Evolutionary conservation across 2,888 invertebrate genomes (phyloP), one percentile per base, ranked within the genome.

Genomic region (Bombyx huttoni): DNA sequence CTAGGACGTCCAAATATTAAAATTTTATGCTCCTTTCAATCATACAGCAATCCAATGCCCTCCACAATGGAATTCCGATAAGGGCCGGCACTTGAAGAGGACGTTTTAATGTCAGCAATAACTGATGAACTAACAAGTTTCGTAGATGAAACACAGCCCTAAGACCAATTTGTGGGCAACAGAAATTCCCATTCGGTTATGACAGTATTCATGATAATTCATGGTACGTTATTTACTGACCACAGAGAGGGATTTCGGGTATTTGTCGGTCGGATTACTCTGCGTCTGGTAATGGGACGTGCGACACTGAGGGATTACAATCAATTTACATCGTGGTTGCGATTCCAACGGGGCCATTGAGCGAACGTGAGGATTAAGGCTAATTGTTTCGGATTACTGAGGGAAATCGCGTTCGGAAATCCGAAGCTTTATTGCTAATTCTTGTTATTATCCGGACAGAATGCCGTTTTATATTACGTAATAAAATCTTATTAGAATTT

Each of bases 251-350:
- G 73, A 73, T 71, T 68, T 64, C 62, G 64, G 65, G 64, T 70
- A 68, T 74, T 76, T 72, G 68, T 64, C 62, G 69, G 64, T 53
- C 60, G 73, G 75, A 78, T 79, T 75, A 72, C 53, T 58, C 67
- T 61, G 58, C 60, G 61, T 62, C 64, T 59, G 51, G 55, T 51
- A 49, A 48, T 46, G 49, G 56, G 60, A 54, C 56, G 54, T 56
- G 51, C 55, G 51, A 50, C 51, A 40, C 40, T 40, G 7, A 54
- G 59, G 65, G 70, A 69, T 73, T 70, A 75, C 73, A 66, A 66
- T 63, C 67, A 70, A 75, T 75, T 74, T 69, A 63, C 63, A 60
- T 60, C 61, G 58, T 58, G 62, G 59, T 55, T 59, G 54, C 60
- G 56, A 60, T 62, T 57, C 59, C 57, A 51, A 51, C 56, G 48